A percentile compares a stretch with the other conserved stretches of the same genome.
These are phyloP conservation scores for Vesta saturnalis DNA, from an alignment of 2,888 invertebrate genomes.

Conservation along the genomic window DNA sequence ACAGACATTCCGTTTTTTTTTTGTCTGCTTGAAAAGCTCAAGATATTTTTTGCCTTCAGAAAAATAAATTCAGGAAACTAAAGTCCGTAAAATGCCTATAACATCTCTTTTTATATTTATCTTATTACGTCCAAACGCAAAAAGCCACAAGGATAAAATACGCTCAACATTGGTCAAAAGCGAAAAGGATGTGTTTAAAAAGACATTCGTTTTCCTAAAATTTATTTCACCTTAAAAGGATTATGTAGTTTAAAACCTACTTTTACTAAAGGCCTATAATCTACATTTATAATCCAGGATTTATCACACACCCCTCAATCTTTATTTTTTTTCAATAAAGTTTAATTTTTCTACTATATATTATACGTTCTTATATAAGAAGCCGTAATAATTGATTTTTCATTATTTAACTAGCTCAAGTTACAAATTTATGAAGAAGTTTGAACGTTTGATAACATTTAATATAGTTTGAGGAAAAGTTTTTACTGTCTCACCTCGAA, in stretches of 20 bases:
- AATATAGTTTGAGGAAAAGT: constrained; percentile 11
- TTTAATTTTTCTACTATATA: constrained; percentile 8
- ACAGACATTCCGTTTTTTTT: constrained; percentile 44
- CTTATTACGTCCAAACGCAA: constrained; percentile 32
- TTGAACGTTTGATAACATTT: constrained; percentile 6
- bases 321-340: constrained; percentile 1
- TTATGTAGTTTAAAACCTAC: constrained; percentile 14
- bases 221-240: constrained; percentile 15
- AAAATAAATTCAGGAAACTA: constrained; percentile 50
- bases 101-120: constrained; percentile 46
- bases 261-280: constrained; percentile 6
- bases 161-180: constrained; percentile 29
- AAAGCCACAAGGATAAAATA: constrained; percentile 29
- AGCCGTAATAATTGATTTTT: constrained; percentile 4
- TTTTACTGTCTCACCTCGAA: constrained; percentile 2
- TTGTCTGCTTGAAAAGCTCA: constrained; percentile 30
- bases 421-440: constrained; percentile 5
- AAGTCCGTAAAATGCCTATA: constrained; percentile 52
- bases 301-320: constrained; percentile 2
- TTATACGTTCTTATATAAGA: constrained; percentile 8
- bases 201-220: constrained; percentile 16
- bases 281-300: constrained; percentile 9
- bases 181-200: constrained; percentile 30
- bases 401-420: neutral
- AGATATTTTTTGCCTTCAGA: constrained; percentile 37